phyloP scores from a whole-genome alignment of 2,888 invertebrate genomes.

The Nipponacmea schrenckii region DNA sequence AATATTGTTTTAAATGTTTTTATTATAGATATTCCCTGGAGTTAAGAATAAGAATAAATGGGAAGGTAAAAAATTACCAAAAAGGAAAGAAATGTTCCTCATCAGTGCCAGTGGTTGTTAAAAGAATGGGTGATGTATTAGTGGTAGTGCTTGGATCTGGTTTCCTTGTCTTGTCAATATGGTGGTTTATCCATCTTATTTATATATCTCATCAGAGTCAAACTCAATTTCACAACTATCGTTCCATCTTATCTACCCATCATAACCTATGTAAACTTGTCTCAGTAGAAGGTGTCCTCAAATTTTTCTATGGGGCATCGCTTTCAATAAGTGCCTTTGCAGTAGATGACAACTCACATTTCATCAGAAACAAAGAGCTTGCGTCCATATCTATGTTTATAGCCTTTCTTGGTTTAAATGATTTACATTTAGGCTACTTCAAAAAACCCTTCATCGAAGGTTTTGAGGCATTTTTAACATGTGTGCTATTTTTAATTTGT shows the following conservation, averaged over 20 bases:
- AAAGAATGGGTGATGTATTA: not conserved
- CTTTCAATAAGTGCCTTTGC: not conserved
- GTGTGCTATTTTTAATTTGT: not conserved
- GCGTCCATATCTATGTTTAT: not conserved
- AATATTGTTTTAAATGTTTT: no score
- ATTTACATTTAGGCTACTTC: not conserved
- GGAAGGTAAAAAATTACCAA: no score
- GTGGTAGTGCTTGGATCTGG: not conserved
- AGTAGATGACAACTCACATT: not conserved
- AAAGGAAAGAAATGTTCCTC: no score
- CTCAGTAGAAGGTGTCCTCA: not conserved
- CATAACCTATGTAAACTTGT: not conserved
- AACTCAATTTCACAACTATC: not conserved
- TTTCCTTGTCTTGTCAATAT: not conserved
- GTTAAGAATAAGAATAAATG: no score
- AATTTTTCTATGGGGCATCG: not conserved
- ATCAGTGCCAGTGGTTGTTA: no score
- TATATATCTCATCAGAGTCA: not conserved
- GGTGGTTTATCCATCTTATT: not conserved
- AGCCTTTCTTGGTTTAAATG: not conserved
- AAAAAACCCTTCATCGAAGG: not conserved
- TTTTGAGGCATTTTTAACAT: not conserved
- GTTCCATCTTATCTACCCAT: not conserved
- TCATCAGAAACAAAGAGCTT: not conserved
- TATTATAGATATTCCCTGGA: no score